phyloP scores from a whole-genome alignment of 2,888 invertebrate species.

The Drosophila tanythrix region DNA sequence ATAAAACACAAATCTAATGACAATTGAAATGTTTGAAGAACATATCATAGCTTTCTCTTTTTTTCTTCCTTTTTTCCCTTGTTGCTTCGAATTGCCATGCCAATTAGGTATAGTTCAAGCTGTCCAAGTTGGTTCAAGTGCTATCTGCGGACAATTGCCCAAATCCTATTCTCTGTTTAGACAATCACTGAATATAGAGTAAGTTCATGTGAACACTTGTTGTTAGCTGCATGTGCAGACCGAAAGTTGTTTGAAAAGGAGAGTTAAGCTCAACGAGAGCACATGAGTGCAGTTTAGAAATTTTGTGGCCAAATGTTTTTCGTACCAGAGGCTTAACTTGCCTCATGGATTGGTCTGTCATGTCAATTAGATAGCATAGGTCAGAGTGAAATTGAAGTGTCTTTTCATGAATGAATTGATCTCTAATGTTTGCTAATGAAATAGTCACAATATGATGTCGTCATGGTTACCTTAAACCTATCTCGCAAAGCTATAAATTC shows the following conservation, averaged over 20 bases:
- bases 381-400: background rate
- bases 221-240: slow-evolving; percentile 1
- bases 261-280: slow-evolving; percentile 9
- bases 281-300: slow-evolving; percentile 15
- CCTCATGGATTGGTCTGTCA: slow-evolving; percentile 2
- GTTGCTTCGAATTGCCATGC: slow-evolving; percentile 29
- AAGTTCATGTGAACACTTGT: slow-evolving; percentile 9
- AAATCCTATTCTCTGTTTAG: background rate
- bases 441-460: slow-evolving; percentile 1
- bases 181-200: background rate
- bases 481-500: slow-evolving; percentile 7
- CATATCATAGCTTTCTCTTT: slow-evolving; percentile 7
- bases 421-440: slow-evolving; percentile 34
- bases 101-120: slow-evolving; percentile 42
- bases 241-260: slow-evolving; percentile 3
- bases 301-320: slow-evolving; percentile 23
- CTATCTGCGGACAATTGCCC: background rate
- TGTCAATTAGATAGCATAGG: slow-evolving; percentile 6
- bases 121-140: slow-evolving; percentile 8
- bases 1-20: slow-evolving; percentile 21
- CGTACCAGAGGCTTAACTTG: slow-evolving; percentile 9
- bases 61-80: background rate
- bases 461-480: background rate
- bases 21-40: slow-evolving; percentile 6
- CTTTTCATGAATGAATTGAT: background rate